These are phyloP conservation scores for Pitangus sulphuratus DNA, from an alignment of 2,797 vertebrate species.

Conservation along the genomic window DNA sequence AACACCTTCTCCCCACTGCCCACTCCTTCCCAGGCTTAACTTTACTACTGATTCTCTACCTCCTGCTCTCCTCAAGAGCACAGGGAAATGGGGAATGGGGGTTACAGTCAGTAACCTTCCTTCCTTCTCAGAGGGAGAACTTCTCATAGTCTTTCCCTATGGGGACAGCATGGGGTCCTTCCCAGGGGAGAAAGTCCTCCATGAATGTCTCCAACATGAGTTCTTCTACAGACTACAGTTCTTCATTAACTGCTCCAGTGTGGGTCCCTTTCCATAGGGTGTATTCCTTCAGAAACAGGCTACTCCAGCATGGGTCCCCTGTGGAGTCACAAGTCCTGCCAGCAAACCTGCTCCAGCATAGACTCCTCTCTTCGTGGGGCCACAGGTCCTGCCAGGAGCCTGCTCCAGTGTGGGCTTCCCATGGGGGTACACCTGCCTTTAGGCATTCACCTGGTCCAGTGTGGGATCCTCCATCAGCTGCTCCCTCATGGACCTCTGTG, in stretches of 20 bases:
- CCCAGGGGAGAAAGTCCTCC: not conserved
- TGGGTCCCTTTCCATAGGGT: not conserved
- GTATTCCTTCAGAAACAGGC: not conserved
- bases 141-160: not conserved
- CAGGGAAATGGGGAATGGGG: too few species aligned
- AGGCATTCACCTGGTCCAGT: not conserved
- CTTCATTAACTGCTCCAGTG: not conserved
- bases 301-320: not conserved
- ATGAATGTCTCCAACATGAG: not conserved
- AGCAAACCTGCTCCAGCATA: not conserved
- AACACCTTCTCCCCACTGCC: too few species aligned
- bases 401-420: not conserved
- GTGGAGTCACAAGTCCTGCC: not conserved
- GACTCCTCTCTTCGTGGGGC: not conserved
- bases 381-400: not conserved
- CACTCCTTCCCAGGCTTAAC: too few species aligned
- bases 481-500: not conserved
- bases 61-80: too few species aligned
- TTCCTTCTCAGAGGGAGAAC: not conserved
- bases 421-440: not conserved
- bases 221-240: not conserved
- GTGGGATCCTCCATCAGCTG: not conserved
- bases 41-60: too few species aligned
- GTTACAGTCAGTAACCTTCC: not conserved
- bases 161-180: not conserved